Base-by-base conservation (phyloP, 2,797 vertebrate species). In the Masticophis lateralis region DNA sequence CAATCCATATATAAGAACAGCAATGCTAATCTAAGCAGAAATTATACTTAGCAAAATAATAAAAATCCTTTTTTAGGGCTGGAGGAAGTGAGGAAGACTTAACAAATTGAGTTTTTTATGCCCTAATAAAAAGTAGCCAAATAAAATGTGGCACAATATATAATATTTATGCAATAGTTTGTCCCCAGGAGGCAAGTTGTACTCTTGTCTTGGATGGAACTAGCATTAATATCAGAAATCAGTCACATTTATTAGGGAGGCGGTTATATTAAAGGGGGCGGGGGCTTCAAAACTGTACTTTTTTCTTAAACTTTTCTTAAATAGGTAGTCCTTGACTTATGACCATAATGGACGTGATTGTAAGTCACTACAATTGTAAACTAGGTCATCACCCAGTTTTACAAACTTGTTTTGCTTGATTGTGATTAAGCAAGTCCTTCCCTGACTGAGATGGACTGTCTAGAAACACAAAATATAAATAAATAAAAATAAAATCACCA, bases 1-100 rank as follows among this genome's bases (percentile, higher is more conserved):
- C 61, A 94, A 16, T 25, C 61, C 63, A 90, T 1, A 0, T 8
- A 55, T 0, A 63, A 60, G 0, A 90, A 0, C 55, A 3, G 32
- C 90, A 6, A 0, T 16, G 32, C 22, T 87, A 74, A 96, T 93
- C n/a, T 86, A 86, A 56, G 90, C 74, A 59, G 63, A 91, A 92
- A 0, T 93, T 79, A 93, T 88, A 51, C 32, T 47, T 1, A 0
- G 6, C 9, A 86, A 25, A 93, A 83, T 60, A 89, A 69, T 90
- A 14, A 0, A 79, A 57, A 55, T 93, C 22, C 28, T 95, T 90
- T n/a, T 94, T 59, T 87, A 32, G 2, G 18, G 8, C 25, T 25
- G 79, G 87, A 16, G 0, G 0, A 92, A 8, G 0, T 28, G 56
- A 59, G 86, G 27, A 4, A 32, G 37, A 74, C 20, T 74, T 69